phyloP scores from a whole-genome alignment of 2,113 vertebrate species.

The Ctenodactylus gundi region DNA sequence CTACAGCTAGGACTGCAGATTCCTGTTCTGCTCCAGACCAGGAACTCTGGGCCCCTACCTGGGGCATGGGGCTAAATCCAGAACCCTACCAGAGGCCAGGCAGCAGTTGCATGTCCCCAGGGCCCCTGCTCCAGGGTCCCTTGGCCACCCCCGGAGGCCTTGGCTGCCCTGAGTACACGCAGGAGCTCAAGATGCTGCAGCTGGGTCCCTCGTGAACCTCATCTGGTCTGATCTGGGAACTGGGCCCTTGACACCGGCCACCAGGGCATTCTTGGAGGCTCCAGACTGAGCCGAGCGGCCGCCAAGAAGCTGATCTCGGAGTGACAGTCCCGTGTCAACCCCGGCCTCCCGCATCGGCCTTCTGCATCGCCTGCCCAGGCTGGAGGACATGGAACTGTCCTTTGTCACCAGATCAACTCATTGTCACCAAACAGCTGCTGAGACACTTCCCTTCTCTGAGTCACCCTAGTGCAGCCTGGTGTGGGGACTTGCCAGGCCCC shows the following conservation, averaged over 20 bases:
- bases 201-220: neutral
- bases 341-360: neutral
- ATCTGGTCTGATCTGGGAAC: neutral
- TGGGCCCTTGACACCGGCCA: neutral
- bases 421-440: neutral
- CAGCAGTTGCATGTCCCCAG: too few relatives aligned
- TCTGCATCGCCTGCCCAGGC: constrained; percentile 1
- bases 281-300: too few relatives aligned
- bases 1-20: neutral
- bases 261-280: neutral
- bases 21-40: accelerated
- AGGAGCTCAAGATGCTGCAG: neutral
- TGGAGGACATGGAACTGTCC: constrained; percentile 58
- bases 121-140: neutral
- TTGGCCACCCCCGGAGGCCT: neutral
- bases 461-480: too few relatives aligned
- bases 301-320: neutral
- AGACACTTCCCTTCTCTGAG: accelerated
- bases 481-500: neutral
- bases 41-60: neutral
- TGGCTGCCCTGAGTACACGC: neutral
- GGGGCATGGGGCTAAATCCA: neutral
- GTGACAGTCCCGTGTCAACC: too few relatives aligned
- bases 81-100: neutral
- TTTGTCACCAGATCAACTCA: constrained; percentile 66